Conservation (phyloP, 2,888 invertebrate genomes). For the Tenthredo livida region DNA sequence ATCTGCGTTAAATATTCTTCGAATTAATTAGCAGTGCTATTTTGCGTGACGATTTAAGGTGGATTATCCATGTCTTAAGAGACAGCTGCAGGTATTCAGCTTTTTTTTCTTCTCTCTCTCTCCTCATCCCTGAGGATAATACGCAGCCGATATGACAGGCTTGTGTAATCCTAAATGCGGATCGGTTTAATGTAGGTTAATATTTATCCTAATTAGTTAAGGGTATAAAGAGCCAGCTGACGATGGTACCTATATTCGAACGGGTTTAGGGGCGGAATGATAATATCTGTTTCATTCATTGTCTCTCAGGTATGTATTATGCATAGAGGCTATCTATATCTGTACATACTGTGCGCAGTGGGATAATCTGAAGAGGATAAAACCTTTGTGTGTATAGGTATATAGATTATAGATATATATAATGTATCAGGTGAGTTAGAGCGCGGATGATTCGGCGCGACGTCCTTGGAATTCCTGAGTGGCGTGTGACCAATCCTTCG, state of each 20-base stretch:
- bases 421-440: conserved; percentile 23
- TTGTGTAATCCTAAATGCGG: conserved; percentile 54
- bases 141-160: not conserved
- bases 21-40: not conserved
- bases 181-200: conserved; percentile 70
- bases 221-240: conserved; percentile 53
- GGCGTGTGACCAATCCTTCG: conserved; percentile 51
- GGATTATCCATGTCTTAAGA: not conserved
- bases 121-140: not conserved
- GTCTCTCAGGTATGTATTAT: not conserved
- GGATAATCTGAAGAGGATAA: not conserved
- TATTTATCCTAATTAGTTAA: conserved; percentile 72
- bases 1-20: not conserved
- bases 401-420: no score
- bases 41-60: not conserved
- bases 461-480: conserved; percentile 51
- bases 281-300: not conserved
- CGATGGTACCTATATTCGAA: not conserved
- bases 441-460: conserved; percentile 46
- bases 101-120: no score
- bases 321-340: not conserved
- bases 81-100: conserved; percentile 6
- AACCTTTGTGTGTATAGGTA: not conserved
- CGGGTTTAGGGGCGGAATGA: not conserved
- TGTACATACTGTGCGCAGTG: not conserved